These are phyloP conservation scores for Campoplex nolae DNA, from an alignment of 2,888 invertebrate genomes.

Conservation along the genomic window DNA sequence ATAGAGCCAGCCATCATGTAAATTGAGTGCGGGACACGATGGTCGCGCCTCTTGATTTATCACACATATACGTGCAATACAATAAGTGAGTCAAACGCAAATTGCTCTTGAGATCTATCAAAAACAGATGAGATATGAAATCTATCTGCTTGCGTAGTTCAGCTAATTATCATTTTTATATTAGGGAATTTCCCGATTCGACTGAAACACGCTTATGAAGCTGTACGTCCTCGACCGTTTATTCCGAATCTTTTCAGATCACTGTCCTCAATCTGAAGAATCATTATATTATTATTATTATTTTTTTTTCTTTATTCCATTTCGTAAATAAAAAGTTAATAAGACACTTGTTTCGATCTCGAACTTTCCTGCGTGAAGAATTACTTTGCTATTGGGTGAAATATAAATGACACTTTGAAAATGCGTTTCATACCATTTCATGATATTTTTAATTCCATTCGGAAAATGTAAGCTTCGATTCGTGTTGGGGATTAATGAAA, in stretches of 20 bases:
- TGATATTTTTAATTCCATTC: background rate
- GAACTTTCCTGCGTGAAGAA: background rate
- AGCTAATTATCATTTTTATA: background rate
- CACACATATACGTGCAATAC: background rate
- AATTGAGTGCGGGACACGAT: conserved; percentile 16
- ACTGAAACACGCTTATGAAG: background rate
- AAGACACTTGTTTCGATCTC: background rate
- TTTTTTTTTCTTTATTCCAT: background rate
- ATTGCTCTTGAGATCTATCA: background rate
- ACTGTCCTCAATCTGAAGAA: background rate
- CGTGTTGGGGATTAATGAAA: background rate
- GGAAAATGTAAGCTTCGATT: background rate
- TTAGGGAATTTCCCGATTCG: background rate
- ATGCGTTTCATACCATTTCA: background rate
- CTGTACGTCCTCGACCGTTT: background rate
- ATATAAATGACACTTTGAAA: background rate
- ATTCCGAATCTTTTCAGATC: background rate
- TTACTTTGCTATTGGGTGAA: background rate
- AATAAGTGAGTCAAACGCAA: conserved; percentile 24
- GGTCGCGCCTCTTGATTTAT: conserved; percentile 46
- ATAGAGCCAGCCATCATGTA: conserved; percentile 32
- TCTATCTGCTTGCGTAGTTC: background rate
- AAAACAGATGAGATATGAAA: background rate
- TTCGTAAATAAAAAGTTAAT: too few relatives aligned
- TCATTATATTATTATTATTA: background rate